Percentiles rank a stretch among this genome's conserved stretches.
Conservation (phyloP, 2,888 invertebrate species). For the Hermaeophaga mercurialis region DNA sequence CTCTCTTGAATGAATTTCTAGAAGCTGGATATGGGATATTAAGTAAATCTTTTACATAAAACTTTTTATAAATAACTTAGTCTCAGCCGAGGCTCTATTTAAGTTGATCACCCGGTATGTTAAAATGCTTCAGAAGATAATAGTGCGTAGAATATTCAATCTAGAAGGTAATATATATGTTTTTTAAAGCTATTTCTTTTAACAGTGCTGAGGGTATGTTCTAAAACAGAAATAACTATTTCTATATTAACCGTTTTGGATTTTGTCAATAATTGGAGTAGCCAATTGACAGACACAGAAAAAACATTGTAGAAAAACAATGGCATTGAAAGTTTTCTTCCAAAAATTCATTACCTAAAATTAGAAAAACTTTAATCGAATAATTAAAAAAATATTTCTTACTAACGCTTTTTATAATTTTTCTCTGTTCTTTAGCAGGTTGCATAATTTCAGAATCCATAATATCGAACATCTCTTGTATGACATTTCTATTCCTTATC, state of each 20-base stretch:
- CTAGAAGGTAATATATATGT: no score
- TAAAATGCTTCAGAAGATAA: no score
- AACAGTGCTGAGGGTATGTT: no score
- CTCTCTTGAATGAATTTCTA: no score
- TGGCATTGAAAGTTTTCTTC: constrained; percentile 16
- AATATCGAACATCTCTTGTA: constrained; percentile 19
- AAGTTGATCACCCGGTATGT: no score
- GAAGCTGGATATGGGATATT: no score
- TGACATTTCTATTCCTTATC: constrained; percentile 19
- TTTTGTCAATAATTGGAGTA: constrained; percentile 18
- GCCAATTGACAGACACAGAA: not conserved
- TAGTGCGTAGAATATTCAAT: no score
- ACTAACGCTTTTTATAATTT: not conserved
- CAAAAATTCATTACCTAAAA: constrained; percentile 23
- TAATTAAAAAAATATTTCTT: not conserved
- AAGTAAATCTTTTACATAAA: no score
- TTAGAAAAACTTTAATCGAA: not conserved
- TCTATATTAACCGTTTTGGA: constrained; percentile 3
- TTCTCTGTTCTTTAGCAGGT: constrained; percentile 17
- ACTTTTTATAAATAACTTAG: no score
- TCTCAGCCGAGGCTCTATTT: no score
- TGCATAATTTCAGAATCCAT: constrained; percentile 26
- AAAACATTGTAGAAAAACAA: not conserved
- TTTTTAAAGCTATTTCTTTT: no score
- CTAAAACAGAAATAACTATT: no score